A percentile compares a stretch with the other conserved stretches of the same genome.
Conservation (phyloP, 1,140 invertebrate species). For the Drosophila nannoptera region DNA sequence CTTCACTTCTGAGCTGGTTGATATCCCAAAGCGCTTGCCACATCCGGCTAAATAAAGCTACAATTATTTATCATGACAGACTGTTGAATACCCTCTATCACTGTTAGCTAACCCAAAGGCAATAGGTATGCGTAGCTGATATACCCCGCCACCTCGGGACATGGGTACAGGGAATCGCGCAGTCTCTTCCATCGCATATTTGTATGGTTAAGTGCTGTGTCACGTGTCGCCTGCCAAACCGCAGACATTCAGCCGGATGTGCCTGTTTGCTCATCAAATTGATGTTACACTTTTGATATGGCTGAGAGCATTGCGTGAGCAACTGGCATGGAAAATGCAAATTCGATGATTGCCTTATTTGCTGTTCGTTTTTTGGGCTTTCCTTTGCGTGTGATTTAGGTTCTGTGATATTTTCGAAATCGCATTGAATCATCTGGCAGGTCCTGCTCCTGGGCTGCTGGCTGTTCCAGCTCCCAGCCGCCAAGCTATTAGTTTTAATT, state of each 20-base stretch:
- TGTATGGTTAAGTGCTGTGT: conserved; percentile 60
- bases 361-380: neutral
- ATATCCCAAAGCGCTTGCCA: conserved; percentile 38
- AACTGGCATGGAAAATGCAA: conserved; percentile 40
- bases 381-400: conserved; percentile 8
- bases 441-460: neutral
- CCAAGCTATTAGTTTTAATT: conserved; percentile 54
- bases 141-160: too few relatives aligned
- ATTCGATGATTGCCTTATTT: conserved; percentile 46
- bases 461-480: conserved; percentile 15
- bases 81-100: neutral
- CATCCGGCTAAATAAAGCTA: conserved; percentile 26
- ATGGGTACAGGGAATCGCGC: too few relatives aligned
- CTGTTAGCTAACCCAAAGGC: too few relatives aligned
- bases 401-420: too few relatives aligned
- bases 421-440: too few relatives aligned
- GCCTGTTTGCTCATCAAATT: conserved; percentile 42
- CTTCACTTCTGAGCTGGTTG: conserved; percentile 44
- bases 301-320: conserved; percentile 11
- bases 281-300: conserved; percentile 45
- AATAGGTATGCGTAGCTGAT: neutral
- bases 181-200: conserved; percentile 6
- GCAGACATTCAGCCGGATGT: conserved; percentile 9
- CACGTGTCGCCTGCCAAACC: conserved; percentile 44
- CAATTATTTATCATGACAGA: neutral